phyloP scores from a whole-genome alignment of 2,888 invertebrate species.

The Atethmia centrago region DNA sequence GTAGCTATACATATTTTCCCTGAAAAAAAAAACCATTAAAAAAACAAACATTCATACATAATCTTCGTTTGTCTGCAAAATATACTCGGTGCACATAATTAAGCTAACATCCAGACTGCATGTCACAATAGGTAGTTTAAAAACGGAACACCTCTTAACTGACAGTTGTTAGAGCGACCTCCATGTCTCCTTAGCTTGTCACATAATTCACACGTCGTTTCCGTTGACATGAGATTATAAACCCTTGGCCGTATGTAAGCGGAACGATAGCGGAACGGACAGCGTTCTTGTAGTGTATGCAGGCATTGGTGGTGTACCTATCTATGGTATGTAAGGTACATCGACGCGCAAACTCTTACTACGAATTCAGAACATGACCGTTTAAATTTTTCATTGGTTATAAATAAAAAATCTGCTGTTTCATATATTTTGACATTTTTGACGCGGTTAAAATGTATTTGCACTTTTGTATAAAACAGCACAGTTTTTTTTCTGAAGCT shows the following conservation, averaged over 20 bases:
- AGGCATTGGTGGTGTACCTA: neutral
- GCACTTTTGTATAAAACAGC: neutral
- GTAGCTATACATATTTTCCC: rapidly evolving
- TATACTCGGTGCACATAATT: neutral
- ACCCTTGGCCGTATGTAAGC: neutral
- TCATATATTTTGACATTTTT: too few relatives aligned
- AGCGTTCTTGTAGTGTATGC: neutral
- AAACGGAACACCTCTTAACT: constrained; percentile 26
- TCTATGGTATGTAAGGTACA: neutral
- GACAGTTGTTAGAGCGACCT: constrained; percentile 33
- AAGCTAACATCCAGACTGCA: neutral
- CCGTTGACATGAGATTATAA: constrained; percentile 39
- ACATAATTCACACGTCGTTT: constrained; percentile 62
- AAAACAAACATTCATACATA: neutral
- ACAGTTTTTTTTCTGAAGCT: neutral
- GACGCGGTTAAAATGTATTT: neutral
- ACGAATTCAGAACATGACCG: too few relatives aligned
- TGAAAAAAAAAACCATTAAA: neutral
- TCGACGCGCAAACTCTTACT: neutral
- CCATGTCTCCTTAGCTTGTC: constrained; percentile 51
- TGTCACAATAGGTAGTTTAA: constrained; percentile 18
- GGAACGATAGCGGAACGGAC: neutral
- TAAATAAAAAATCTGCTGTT: neutral
- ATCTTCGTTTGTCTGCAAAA: neutral
- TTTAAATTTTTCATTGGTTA: too few relatives aligned